A percentile compares a stretch with the other conserved stretches of the same genome.
These are phyloP conservation scores for Hypsopygia costalis DNA, from an alignment of 2,888 invertebrate genomes.

Conservation along the genomic window DNA sequence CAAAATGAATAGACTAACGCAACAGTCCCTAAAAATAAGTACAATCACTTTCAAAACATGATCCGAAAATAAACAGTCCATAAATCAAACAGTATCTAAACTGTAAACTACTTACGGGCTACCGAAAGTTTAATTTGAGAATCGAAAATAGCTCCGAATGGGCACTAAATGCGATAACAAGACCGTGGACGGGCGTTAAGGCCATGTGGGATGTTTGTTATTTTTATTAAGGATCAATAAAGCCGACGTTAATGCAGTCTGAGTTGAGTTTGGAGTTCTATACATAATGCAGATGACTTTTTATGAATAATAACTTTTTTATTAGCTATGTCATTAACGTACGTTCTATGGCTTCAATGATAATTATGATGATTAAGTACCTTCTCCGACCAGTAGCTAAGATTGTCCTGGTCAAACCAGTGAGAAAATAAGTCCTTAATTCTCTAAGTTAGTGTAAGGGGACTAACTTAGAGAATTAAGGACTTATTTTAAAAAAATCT, in stretches of 20 bases:
- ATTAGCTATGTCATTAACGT: no score
- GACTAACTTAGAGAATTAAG: no score
- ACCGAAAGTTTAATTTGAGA: constrained; percentile 1
- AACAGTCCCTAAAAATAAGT: not conserved
- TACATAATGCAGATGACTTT: no score
- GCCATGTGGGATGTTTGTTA: not conserved
- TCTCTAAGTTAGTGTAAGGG: no score
- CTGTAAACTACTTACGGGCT: not conserved
- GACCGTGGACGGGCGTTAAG: not conserved
- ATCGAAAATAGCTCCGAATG: constrained; percentile 6
- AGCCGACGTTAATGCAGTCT: not conserved
- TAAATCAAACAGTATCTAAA: constrained; percentile 1
- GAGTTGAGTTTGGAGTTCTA: no score
- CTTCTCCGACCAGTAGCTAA: no score
- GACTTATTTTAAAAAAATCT: no score
- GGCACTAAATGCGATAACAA: constrained; percentile 7
- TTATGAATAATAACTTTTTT: no score
- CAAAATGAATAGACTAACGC: not conserved
- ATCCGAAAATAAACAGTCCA: not conserved
- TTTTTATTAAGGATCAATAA: not conserved
- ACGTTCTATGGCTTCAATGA: no score
- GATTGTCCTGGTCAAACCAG: no score
- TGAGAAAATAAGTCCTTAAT: no score
- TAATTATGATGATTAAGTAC: no score
- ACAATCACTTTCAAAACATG: not conserved